These are phyloP conservation scores for Oreochromis aureus DNA, from an alignment of 2,113 vertebrate genomes.

Conservation along the genomic window DNA sequence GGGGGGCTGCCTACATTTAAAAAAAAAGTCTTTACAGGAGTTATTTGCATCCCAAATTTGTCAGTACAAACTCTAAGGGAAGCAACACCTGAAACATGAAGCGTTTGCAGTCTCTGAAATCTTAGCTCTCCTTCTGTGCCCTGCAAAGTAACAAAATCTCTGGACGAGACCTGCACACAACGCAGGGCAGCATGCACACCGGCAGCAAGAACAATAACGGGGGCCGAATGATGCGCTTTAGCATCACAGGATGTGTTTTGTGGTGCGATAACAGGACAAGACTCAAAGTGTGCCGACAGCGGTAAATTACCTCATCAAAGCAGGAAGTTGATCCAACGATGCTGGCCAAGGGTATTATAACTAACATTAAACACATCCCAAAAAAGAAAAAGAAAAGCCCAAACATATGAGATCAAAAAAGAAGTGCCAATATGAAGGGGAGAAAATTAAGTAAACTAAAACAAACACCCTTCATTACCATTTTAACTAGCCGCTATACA, in stretches of 20 bases:
- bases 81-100: slow-evolving; percentile 2
- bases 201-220: neutral
- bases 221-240: neutral
- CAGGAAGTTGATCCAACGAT: neutral
- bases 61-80: neutral
- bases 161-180: neutral
- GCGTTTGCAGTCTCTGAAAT: neutral
- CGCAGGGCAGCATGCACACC: neutral
- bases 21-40: neutral
- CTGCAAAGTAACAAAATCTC: neutral
- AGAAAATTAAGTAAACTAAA: neutral
- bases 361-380: neutral
- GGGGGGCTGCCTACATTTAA: too few relatives aligned
- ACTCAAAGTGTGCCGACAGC: neutral
- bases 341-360: neutral
- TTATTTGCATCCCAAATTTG: neutral
- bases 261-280: neutral
- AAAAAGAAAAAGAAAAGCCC: neutral
- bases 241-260: slow-evolving; percentile 13
- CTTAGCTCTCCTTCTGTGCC: neutral
- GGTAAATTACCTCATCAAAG: neutral
- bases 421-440: neutral
- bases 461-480: neutral
- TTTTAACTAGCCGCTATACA: neutral
- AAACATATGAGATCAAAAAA: neutral